Base-by-base conservation (phyloP, 1,140 invertebrate genomes). In the Zaprionus inermis region DNA sequence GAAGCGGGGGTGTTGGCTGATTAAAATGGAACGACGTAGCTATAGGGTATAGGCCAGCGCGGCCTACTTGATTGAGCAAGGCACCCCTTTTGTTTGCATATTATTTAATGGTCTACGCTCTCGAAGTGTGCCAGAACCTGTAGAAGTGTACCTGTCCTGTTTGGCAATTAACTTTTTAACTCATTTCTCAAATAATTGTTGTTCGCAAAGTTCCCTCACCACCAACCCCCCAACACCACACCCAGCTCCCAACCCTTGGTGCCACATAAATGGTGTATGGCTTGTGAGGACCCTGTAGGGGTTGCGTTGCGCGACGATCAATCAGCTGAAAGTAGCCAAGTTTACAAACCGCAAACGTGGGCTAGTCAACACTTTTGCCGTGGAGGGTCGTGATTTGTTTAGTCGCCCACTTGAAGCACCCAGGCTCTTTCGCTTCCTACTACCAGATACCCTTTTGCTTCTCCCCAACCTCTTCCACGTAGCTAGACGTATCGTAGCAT, bases 161-260 rank as follows among this genome's bases (percentile, higher is more conserved):
- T 76, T 69, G 81, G 76, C 90, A 91, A 91, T 91, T 91, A 91
- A 91, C 88, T 91, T 84, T 78, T 90, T 84, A 89, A 89, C 84
- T 88, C 79, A 82, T 88, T 88, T 79, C 79, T 72, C 18, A 55
- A 72, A n/a, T n/a, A 86, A 72, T 79, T 32, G 32, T 65, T 69
- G 51, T 73, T 51, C 79, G 52, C 54, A 71, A 81, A 64, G 34
- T 58, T 65, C 3, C 30, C 30, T n/a, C n/a, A n/a, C n/a, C n/a
- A n/a, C n/a, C n/a, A n/a, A n/a, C n/a, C n/a, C n/a, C n/a, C n/a
- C n/a, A n/a, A n/a, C n/a, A n/a, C n/a, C n/a, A n/a, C n/a, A n/a
- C n/a, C n/a, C n/a, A n/a, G n/a, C n/a, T n/a, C n/a, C n/a, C n/a
- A n/a, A n/a, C n/a, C n/a, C n/a, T n/a, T n/a, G n/a, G n/a, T n/a